phyloP scores from a whole-genome alignment of 2,888 invertebrate genomes.

The Parascotia fuliginaria region DNA sequence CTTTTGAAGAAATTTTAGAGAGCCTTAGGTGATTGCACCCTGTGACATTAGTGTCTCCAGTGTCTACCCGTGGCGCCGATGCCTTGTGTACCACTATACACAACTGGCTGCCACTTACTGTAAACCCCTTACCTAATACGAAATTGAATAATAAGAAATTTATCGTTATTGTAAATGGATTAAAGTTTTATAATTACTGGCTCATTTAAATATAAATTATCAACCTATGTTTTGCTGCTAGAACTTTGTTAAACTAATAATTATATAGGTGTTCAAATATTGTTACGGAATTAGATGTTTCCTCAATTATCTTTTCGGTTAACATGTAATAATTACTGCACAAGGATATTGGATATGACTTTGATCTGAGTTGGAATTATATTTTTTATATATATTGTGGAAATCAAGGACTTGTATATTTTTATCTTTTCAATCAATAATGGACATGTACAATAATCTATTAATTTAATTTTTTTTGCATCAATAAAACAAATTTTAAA shows the following conservation, averaged over 20 bases:
- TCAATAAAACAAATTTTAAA: constrained; percentile 85
- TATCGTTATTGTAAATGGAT: constrained; percentile 83
- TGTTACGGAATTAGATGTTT: constrained; percentile 84
- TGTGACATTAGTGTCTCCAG: constrained; percentile 60
- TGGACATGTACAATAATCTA: constrained; percentile 83
- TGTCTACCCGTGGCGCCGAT: constrained; percentile 42
- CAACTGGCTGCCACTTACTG: constrained; percentile 49
- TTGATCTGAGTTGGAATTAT: constrained; percentile 85
- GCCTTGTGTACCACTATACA: constrained; percentile 45
- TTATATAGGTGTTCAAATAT: constrained; percentile 84
- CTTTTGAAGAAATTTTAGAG: constrained; percentile 76
- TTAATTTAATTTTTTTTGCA: constrained; percentile 81
- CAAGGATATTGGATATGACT: constrained; percentile 85
- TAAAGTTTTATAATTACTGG: constrained; percentile 81
- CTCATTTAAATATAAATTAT: constrained; percentile 79
- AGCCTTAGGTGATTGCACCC: constrained; percentile 78
- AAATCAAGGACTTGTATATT: constrained; percentile 83
- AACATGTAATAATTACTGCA: constrained; percentile 79
- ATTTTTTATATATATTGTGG: constrained; percentile 83
- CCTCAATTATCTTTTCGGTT: constrained; percentile 78
- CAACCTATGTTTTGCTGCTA: constrained; percentile 80
- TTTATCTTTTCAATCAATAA: constrained; percentile 83
- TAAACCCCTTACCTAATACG: constrained; percentile 69
- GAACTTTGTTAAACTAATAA: constrained; percentile 81
- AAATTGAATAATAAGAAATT: constrained; percentile 68